A percentile compares a stretch with the other conserved stretches of the same genome.
These are phyloP conservation scores for Phrynosoma blainvillii DNA, from an alignment of 2,113 vertebrate genomes.

Conservation along the genomic window DNA sequence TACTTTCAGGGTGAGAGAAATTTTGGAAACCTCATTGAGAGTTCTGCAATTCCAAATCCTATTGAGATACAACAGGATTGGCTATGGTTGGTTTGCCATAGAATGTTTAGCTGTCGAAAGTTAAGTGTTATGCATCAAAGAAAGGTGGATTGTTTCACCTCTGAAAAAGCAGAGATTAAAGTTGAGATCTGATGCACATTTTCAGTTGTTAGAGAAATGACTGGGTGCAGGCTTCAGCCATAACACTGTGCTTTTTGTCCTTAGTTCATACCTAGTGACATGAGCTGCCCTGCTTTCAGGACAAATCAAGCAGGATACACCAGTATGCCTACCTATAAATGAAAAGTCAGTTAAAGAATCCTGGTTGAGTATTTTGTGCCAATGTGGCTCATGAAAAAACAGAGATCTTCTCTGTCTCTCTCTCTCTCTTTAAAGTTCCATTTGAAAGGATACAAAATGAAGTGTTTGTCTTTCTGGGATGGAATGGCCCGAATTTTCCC, in stretches of 20 bases:
- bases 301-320: not conserved
- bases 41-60: not conserved
- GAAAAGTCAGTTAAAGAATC: not conserved
- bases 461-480: not conserved
- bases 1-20: not conserved
- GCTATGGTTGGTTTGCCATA: not conserved
- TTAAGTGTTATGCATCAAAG: not conserved
- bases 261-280: too few relatives aligned
- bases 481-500: too few relatives aligned
- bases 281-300: too few relatives aligned
- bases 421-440: too few relatives aligned
- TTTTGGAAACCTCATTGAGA: not conserved
- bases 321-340: not conserved
- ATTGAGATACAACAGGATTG: not conserved
- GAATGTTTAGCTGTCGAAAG: not conserved
- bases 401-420: too few relatives aligned
- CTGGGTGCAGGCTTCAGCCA: too few relatives aligned
- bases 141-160: too few relatives aligned
- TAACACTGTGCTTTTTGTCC: too few relatives aligned
- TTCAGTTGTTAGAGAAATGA: too few relatives aligned
- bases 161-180: too few relatives aligned
- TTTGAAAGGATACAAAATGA: not conserved
- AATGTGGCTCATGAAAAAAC: too few relatives aligned
- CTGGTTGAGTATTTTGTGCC: not conserved
- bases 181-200: too few relatives aligned